Conservation (phyloP, 2,888 invertebrate genomes). For the Embidobia sp. region DNA sequence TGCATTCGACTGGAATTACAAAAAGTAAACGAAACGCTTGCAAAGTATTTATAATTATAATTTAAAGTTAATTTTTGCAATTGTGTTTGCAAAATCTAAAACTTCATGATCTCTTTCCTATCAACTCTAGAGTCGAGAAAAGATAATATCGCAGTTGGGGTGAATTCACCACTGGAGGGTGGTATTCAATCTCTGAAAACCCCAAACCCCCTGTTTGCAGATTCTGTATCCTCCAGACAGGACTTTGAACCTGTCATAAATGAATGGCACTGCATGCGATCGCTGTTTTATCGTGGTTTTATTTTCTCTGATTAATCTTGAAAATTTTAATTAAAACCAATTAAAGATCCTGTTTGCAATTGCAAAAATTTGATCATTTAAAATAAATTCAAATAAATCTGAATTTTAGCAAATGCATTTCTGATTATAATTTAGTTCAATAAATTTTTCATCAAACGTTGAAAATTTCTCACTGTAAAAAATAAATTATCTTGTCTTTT, state of each 20-base stretch:
- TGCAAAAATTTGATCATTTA: too few species aligned
- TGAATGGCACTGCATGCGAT: slow-evolving; percentile 29
- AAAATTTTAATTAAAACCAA: too few species aligned
- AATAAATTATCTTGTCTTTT: too few species aligned
- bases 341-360: too few species aligned
- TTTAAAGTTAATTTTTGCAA: not conserved
- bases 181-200: slow-evolving; percentile 49
- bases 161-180: slow-evolving; percentile 27
- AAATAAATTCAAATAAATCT: too few species aligned
- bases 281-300: slow-evolving; percentile 17
- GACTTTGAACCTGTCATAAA: slow-evolving; percentile 40
- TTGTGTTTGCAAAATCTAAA: slow-evolving; percentile 14
- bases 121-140: slow-evolving; percentile 7
- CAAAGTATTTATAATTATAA: too few species aligned
- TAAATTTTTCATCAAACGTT: too few species aligned
- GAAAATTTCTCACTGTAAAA: too few species aligned
- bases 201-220: slow-evolving; percentile 25
- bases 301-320: slow-evolving; percentile 1
- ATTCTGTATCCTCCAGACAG: slow-evolving; percentile 24
- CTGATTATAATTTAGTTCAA: too few species aligned
- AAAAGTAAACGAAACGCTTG: too few species aligned
- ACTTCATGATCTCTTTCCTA: slow-evolving; percentile 17
- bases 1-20: too few species aligned
- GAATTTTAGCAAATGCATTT: too few species aligned
- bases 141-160: slow-evolving; percentile 49